These are phyloP conservation scores for Pristionchus maxplancki DNA, from an alignment of 2,888 invertebrate genomes.

Conservation along the genomic window DNA sequence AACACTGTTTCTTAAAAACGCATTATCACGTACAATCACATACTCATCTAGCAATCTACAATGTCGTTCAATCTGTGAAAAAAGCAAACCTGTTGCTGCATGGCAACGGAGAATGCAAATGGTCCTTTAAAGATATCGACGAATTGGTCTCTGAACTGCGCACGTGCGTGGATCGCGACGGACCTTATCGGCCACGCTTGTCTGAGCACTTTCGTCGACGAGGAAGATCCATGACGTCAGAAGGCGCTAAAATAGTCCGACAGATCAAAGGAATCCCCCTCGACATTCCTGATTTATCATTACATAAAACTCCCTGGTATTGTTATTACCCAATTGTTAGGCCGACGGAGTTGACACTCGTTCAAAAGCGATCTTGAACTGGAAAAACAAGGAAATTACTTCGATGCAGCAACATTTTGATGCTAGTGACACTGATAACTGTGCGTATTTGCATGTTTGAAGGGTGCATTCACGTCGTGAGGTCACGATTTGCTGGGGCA, in stretches of 20 bases:
- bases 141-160: not conserved
- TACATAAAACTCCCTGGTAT: not conserved
- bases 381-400: too few species aligned
- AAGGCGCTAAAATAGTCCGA: not conserved
- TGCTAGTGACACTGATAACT: not conserved
- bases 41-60: too few species aligned
- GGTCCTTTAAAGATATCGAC: too few species aligned
- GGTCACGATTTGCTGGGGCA: not conserved
- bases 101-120: too few species aligned
- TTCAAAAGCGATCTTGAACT: too few species aligned
- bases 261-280: constrained; percentile 27
- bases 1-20: too few species aligned
- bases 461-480: not conserved
- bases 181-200: not conserved
- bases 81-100: too few species aligned
- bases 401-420: too few species aligned
- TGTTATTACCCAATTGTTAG: not conserved
- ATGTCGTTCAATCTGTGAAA: too few species aligned
- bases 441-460: not conserved
- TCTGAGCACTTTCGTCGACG: not conserved
- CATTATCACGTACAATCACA: too few species aligned
- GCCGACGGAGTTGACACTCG: not conserved
- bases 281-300: not conserved
- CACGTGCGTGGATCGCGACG: not conserved
- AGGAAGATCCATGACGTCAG: not conserved